These are phyloP conservation scores for Anabas testudineus DNA, from an alignment of 2,797 vertebrate species.

Conservation along the genomic window DNA sequence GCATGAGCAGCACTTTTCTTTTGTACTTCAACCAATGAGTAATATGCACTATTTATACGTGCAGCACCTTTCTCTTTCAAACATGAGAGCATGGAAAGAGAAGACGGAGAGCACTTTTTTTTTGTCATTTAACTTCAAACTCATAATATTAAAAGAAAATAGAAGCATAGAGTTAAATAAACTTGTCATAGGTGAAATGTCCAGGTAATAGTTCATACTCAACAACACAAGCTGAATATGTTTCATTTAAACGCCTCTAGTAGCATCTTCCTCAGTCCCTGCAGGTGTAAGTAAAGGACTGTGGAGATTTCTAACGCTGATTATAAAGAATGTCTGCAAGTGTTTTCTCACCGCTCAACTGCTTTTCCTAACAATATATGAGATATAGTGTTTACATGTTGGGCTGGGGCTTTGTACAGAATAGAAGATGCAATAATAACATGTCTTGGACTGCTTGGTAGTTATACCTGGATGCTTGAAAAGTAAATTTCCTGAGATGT, in stretches of 20 bases:
- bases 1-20: background rate
- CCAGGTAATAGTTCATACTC: too few relatives aligned
- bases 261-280: background rate
- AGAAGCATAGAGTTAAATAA: too few relatives aligned
- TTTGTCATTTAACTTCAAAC: too few relatives aligned
- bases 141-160: too few relatives aligned
- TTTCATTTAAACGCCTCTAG: background rate
- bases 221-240: background rate
- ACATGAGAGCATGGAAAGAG: too few relatives aligned
- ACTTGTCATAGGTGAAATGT: too few relatives aligned
- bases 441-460: background rate
- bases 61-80: too few relatives aligned
- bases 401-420: background rate
- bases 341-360: background rate
- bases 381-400: constrained; percentile 3
- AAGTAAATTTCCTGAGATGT: too few relatives aligned
- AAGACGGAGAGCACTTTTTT: too few relatives aligned
- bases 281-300: background rate
- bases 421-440: background rate
- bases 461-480: too few relatives aligned
- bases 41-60: background rate
- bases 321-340: background rate
- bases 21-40: background rate
- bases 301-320: background rate
- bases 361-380: background rate